Percentiles rank a stretch among this genome's conserved stretches.
These are phyloP conservation scores for Agrypnus murinus DNA, from an alignment of 2,888 invertebrate species.

Conservation along the genomic window DNA sequence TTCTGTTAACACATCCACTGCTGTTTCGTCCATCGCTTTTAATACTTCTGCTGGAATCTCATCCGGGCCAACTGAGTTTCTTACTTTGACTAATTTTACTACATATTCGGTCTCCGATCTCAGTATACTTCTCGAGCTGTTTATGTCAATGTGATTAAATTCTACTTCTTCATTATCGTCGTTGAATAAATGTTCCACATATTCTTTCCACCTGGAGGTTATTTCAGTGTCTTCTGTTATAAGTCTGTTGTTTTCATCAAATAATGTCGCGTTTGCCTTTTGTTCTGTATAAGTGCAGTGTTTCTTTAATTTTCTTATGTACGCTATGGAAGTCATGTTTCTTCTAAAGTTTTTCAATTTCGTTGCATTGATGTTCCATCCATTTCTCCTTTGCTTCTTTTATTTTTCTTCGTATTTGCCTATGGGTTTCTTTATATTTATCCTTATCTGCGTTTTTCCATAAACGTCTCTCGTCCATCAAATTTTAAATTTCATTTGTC, in stretches of 20 bases:
- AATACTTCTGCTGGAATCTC: constrained; percentile 20
- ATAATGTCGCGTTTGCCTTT: constrained; percentile 6
- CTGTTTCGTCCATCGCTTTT: constrained; percentile 15
- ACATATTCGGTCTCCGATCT: background rate
- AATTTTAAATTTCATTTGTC: constrained; percentile 18
- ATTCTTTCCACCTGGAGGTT: constrained; percentile 3
- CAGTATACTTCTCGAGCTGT: constrained; percentile 1
- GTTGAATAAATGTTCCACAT: background rate
- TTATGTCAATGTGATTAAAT: background rate
- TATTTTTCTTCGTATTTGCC: constrained; percentile 11
- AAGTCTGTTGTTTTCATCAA: constrained; percentile 13
- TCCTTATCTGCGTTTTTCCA: constrained; percentile 20
- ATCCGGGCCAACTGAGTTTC: constrained; percentile 22
- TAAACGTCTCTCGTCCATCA: constrained; percentile 14
- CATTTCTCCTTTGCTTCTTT: constrained; percentile 11
- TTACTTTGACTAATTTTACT: constrained; percentile 19
- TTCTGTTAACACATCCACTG: background rate
- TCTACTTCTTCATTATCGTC: constrained; percentile 1
- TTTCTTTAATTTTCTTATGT: constrained; percentile 22
- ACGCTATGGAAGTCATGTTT: constrained; percentile 11
- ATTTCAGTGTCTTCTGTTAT: constrained; percentile 14
- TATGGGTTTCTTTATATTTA: constrained; percentile 18
- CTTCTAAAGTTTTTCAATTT: constrained; percentile 3
- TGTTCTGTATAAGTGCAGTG: constrained; percentile 17
- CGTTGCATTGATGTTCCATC: constrained; percentile 13